These are phyloP conservation scores for Camponotus floridanus DNA, from an alignment of 1,140 invertebrate genomes.

Conservation along the genomic window DNA sequence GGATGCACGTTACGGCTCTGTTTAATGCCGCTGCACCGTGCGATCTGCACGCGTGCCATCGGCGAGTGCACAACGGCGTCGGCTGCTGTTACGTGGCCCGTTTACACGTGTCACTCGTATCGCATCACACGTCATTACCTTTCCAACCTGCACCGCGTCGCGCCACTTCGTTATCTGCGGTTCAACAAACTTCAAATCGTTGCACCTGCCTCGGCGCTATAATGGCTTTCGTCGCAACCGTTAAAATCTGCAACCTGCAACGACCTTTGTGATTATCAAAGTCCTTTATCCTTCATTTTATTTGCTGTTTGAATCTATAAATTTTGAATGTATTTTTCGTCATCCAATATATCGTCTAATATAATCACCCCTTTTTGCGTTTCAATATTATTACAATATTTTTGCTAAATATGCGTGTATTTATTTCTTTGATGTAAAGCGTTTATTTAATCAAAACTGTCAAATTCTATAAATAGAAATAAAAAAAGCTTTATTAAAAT, in stretches of 20 bases:
- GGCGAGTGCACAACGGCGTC: conserved; percentile 24
- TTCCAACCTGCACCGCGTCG: conserved; percentile 30
- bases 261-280: neutral
- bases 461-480: neutral
- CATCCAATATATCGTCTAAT: neutral
- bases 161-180: conserved; percentile 67
- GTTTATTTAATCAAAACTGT: neutral
- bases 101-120: conserved; percentile 74
- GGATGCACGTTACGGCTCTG: conserved; percentile 56
- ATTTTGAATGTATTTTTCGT: neutral
- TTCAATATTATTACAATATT: neutral
- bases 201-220: conserved; percentile 63
- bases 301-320: neutral
- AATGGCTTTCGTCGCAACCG: conserved; percentile 60
- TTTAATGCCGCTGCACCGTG: conserved; percentile 47
- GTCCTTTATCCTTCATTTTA: neutral
- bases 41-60: conserved; percentile 29
- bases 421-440: neutral
- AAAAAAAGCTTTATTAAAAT: neutral
- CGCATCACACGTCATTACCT: conserved; percentile 75
- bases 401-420: neutral
- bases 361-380: neutral
- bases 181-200: conserved; percentile 73
- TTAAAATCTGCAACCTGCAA: conserved; percentile 28
- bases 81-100: conserved; percentile 53